Evolutionary conservation across 35 echinoderm and acorn worm genomes (phyloP).

Genomic region (Acanthaster planci): DNA sequence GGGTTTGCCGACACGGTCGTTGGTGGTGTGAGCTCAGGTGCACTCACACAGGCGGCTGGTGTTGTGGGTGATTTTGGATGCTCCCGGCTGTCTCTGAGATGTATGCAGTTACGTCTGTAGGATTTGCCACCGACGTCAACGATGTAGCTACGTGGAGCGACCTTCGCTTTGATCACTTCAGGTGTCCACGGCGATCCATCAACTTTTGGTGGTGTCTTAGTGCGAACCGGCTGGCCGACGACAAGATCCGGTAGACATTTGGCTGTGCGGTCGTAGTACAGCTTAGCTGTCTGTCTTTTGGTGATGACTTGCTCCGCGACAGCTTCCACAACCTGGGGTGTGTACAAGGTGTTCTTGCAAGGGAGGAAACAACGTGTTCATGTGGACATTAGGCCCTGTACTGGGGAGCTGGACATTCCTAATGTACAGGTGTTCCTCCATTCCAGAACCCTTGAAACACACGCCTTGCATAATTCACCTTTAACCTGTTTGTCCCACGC

Average conservation of each 20-base stretch:
- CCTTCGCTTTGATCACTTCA: background rate
- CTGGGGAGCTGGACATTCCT: too few relatives aligned
- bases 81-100: background rate
- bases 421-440: too few relatives aligned
- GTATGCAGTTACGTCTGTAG: background rate
- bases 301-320: too few relatives aligned
- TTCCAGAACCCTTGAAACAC: too few relatives aligned
- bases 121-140: background rate
- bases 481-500: too few relatives aligned
- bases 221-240: background rate
- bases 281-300: too few relatives aligned
- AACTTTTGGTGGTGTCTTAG: background rate
- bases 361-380: too few relatives aligned
- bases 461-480: too few relatives aligned
- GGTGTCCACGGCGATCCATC: background rate
- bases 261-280: background rate
- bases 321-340: too few relatives aligned
- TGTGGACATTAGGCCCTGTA: too few relatives aligned
- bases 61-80: background rate
- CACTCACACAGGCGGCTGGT: background rate
- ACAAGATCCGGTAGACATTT: background rate
- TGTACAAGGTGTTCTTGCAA: too few relatives aligned
- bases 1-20: background rate
- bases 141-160: constrained; percentile 9
- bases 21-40: constrained; percentile 6